Evolutionary conservation across 2,888 invertebrate genomes (phyloP).

Genomic region (Platypus cylindrus): DNA sequence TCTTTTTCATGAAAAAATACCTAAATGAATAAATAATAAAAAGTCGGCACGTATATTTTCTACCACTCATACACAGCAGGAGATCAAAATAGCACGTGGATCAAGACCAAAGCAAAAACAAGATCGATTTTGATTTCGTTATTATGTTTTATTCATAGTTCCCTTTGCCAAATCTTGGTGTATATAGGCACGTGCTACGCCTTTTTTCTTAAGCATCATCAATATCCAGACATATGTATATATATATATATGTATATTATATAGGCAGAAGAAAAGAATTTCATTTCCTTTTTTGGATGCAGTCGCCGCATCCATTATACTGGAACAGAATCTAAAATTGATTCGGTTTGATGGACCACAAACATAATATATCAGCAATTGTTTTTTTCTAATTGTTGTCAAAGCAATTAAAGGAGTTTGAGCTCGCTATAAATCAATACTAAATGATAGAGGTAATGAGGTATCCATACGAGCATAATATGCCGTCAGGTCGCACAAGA

Average conservation of each 20-base stretch:
- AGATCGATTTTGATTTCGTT: constrained; percentile 10
- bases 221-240: constrained; percentile 11
- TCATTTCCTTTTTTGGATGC: constrained; percentile 14
- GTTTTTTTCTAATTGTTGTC: too few species aligned
- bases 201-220: constrained; percentile 12
- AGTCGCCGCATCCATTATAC: constrained; percentile 10
- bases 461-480: too few species aligned
- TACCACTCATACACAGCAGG: constrained; percentile 5
- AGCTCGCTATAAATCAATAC: too few species aligned
- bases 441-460: too few species aligned
- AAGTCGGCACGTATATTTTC: too few species aligned
- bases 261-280: too few species aligned
- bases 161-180: constrained; percentile 21
- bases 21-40: too few species aligned
- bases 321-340: constrained; percentile 12
- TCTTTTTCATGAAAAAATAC: constrained; percentile 3
- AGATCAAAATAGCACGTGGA: constrained; percentile 13
- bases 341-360: constrained; percentile 5
- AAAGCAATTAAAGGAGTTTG: too few species aligned
- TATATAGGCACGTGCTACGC: constrained; percentile 24
- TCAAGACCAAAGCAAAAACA: constrained; percentile 9
- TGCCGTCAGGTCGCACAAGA: too few species aligned
- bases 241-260: too few species aligned
- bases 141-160: constrained; percentile 23
- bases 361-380: too few species aligned